Evolutionary conservation across 2,888 invertebrate genomes (phyloP).

Genomic region (Drosophila borborema): DNA sequence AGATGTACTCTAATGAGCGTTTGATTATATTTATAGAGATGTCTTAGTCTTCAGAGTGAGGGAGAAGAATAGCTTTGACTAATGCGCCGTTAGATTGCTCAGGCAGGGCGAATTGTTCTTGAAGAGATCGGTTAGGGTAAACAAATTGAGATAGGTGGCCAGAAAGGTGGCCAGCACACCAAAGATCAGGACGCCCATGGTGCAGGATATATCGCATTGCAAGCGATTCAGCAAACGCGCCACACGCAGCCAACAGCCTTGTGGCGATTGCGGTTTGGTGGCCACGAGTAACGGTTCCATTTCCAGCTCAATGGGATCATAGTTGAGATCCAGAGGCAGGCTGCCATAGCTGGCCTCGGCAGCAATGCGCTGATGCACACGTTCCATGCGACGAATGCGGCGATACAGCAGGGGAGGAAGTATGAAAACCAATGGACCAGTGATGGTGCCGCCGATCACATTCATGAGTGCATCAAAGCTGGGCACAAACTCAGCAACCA

Average conservation of each 20-base stretch:
- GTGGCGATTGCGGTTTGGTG: conserved; percentile 42
- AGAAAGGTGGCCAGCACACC: conserved; percentile 89
- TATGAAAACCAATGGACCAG: conserved; percentile 93
- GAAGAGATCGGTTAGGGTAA: conserved; percentile 88
- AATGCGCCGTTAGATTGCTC: conserved; percentile 85
- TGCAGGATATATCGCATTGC: conserved; percentile 86
- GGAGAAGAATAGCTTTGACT: conserved; percentile 4
- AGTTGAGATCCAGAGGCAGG: conserved; percentile 81
- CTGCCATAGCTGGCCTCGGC: conserved; percentile 83
- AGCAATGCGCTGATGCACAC: conserved; percentile 80
- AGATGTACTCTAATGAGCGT: conserved; percentile 35
- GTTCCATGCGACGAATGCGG: conserved; percentile 87
- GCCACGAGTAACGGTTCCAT: conserved; percentile 59
- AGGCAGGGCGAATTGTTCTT: conserved; percentile 91
- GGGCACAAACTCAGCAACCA: conserved; percentile 93
- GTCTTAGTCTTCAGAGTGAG: conserved; percentile 25
- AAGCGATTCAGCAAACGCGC: conserved; percentile 68
- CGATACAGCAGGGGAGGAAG: conserved; percentile 93
- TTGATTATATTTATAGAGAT: conserved; percentile 30
- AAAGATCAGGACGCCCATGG: conserved; percentile 87
- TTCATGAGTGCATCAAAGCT: conserved; percentile 94
- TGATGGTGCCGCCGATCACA: conserved; percentile 93
- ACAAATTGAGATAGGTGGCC: conserved; percentile 90
- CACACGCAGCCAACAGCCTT: conserved; percentile 65
- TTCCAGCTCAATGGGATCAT: conserved; percentile 73